Conservation (phyloP, 2,113 vertebrate species). For the Sander vitreus region DNA sequence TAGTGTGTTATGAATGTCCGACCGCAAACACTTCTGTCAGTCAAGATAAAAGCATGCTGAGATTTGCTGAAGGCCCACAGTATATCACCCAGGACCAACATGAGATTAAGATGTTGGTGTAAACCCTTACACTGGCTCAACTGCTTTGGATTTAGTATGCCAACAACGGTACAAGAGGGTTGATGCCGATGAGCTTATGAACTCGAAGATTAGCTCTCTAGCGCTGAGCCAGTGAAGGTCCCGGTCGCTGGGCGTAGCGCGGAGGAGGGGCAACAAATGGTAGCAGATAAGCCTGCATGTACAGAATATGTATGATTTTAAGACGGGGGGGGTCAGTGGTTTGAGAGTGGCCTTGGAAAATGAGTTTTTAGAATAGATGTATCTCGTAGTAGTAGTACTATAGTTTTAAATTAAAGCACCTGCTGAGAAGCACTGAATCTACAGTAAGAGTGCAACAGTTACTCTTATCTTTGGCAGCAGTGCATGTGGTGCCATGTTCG, state of each 20-base stretch:
- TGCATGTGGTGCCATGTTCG: not conserved
- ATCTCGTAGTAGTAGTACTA: not conserved
- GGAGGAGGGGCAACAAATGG: not conserved
- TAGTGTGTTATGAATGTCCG: not conserved
- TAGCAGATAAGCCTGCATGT: not conserved
- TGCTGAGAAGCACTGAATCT: not conserved
- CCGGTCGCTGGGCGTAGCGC: not conserved
- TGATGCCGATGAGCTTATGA: not conserved
- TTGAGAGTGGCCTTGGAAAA: not conserved
- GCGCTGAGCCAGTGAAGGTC: not conserved
- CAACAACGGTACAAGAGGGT: not conserved
- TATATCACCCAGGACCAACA: not conserved
- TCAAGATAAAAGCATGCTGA: not conserved
- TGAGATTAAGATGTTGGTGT: not conserved
- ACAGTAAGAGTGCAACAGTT: not conserved
- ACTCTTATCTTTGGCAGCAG: not conserved
- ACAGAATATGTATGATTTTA: not conserved
- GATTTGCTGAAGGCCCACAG: not conserved
- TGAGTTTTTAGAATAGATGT: not conserved
- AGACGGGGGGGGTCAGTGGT: not conserved
- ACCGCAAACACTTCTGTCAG: not conserved
- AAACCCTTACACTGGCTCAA: not conserved
- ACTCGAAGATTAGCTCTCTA: not conserved
- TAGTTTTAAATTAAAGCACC: not conserved
- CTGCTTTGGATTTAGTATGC: slow-evolving; percentile 1